Base-by-base conservation (phyloP, 2,888 invertebrate genomes). In the Zele albiditarsus region DNA sequence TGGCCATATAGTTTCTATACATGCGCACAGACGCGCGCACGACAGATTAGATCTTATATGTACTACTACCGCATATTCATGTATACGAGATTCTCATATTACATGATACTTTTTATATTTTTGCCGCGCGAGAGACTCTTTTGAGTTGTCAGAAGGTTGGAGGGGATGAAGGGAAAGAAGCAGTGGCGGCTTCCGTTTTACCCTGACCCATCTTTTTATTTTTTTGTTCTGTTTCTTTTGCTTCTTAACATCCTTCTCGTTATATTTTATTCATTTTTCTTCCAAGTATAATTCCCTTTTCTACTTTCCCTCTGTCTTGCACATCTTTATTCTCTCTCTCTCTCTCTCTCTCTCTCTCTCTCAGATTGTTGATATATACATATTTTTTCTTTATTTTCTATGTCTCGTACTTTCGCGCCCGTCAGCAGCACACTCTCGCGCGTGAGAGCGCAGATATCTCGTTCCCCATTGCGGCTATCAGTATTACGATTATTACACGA, bases 51-150 rank as follows among this genome's bases (percentile, higher is more conserved):
- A 87, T 87, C 87, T 87, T 82, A 84, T 20, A 20, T 20, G 8
- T 20, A 83, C 81, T 83, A 78, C 38, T 63, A 85, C 86, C 86
- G 84, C 86, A 53, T 10, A 20, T 20, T 20, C 8, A 53, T 20
- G 8, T 84, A 85, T 83, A 84, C 83, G 83, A 87, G 84, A 85
- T 82, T 87, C 87, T 87, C 87, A 85, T 87, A 86, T 87, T 87
- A 87, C 87, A 65, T 70, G 42, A 42, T 49, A 16, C 28, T 68
- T 74, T 73, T 73, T 74, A 75, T 76, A 69, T 70, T 71, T 77
- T 71, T 71, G 28, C 60, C 62, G 68, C 46, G 38, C 53, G n/a
- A n/a, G 38, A 33, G 25, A 60, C n/a, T 33, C 38, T 42, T n/a
- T 38, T n/a, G 31, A 12, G 28, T n/a, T 6, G 28, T n/a, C 53